A percentile compares a stretch with the other conserved stretches of the same genome.
Evolutionary conservation across 1,140 invertebrate genomes (phyloP).

Genomic region (Ctenoplectra terminalis): DNA sequence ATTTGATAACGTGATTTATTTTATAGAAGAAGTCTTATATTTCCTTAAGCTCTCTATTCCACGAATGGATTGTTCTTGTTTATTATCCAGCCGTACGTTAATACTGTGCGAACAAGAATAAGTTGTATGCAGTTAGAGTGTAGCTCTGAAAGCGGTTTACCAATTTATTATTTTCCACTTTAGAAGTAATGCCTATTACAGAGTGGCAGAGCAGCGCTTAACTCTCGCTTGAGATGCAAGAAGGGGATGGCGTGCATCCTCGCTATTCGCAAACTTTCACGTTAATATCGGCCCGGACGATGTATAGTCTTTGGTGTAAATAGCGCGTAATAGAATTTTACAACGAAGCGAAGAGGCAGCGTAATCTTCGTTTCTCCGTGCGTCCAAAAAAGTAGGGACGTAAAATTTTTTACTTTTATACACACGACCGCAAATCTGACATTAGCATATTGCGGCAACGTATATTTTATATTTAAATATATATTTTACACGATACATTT

Average conservation of each 20-base stretch:
- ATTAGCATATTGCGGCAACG: not conserved
- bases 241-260: slow-evolving; percentile 13
- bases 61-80: too few relatives aligned
- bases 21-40: too few relatives aligned
- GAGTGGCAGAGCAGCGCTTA: slow-evolving; percentile 19
- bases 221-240: slow-evolving; percentile 22
- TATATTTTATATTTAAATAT: too few relatives aligned
- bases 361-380: not conserved
- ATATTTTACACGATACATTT: too few relatives aligned
- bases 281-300: slow-evolving; percentile 10
- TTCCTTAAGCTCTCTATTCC: too few relatives aligned
- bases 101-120: not conserved
- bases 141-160: not conserved
- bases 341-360: not conserved
- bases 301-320: slow-evolving; percentile 38
- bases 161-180: slow-evolving; percentile 52
- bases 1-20: too few relatives aligned
- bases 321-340: slow-evolving; percentile 51
- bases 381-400: not conserved
- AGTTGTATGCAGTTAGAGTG: not conserved
- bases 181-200: slow-evolving; percentile 29
- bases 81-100: not conserved
- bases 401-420: not conserved
- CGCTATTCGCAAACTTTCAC: slow-evolving; percentile 27
- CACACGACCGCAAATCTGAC: not conserved